Evolutionary conservation across 2,113 vertebrate genomes (phyloP), one percentile per base, ranked within the genome.

Genomic region (Tretioscincus oriximinensis): DNA sequence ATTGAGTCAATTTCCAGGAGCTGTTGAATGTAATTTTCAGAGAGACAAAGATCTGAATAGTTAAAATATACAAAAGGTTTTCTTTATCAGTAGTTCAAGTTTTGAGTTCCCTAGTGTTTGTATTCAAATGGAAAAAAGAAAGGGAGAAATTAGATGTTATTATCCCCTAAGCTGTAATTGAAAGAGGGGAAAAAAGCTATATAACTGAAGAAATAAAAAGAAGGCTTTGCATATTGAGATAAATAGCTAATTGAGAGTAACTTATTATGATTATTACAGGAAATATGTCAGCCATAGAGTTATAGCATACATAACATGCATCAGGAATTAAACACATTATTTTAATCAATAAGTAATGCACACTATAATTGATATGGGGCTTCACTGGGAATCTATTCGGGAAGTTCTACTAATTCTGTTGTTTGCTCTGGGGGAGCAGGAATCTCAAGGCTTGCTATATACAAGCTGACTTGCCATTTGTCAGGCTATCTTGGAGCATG

Each of bases 21-120:
- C 58, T 51, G 26, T 54, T 76, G 45, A 80, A 84, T 80, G 66
- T 49, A 80, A 70, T 76, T 64, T 80, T 76, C 66, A 64, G 45
- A 41, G 71, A 84, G 58, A 69, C 65, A 79, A 70, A 78, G 65
- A 76, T 70, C 60, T 74, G 28, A 45, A 10, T 51, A 51, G 24
- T 75, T 80, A 70, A 22, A 70, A 64, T 11, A 80, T 69, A 16
- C 73, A 84, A 18, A 82, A 60, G 18, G 1, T 1, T 78, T 45
- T 84, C 77, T 24, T 69, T 84, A 6, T 26, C 60, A 67, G 54
- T 11, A 3, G 78, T 83, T 71, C 12, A 47, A 35, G 3, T 7
- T 63, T n/a, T 16, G 35, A 78, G 80, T 3, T 82, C 26, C 73
- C 4, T 10, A n/a, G 5, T 9, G 2, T 26, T 85, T 76, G 51